Conservation (phyloP, 2,888 invertebrate species). For the Agriopis marginaria region DNA sequence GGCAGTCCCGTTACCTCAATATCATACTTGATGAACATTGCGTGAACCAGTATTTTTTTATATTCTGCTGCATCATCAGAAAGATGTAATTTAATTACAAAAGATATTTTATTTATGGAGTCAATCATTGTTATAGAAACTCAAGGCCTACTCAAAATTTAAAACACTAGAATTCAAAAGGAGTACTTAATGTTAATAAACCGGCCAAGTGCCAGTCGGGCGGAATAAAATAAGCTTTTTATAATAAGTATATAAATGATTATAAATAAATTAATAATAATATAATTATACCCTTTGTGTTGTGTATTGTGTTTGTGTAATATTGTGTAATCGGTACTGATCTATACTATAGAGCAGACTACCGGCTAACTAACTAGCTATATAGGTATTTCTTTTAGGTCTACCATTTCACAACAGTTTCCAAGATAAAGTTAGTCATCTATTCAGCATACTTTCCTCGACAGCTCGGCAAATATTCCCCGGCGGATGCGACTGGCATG, state of each 20-base stretch:
- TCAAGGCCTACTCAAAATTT: too few species aligned
- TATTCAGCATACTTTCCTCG: slow-evolving; percentile 14
- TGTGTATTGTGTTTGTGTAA: too few species aligned
- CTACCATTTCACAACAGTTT: not conserved
- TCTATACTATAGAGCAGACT: not conserved
- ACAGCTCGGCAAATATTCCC: not conserved
- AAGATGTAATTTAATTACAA: too few species aligned
- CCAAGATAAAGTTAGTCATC: slow-evolving; percentile 19
- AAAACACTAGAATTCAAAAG: too few species aligned
- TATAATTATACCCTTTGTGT: too few species aligned
- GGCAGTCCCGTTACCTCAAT: slow-evolving; percentile 3
- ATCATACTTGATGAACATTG: not conserved
- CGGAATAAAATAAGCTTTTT: too few species aligned
- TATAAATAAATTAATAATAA: too few species aligned
- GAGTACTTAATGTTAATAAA: too few species aligned
- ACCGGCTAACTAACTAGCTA: not conserved
- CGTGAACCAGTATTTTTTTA: not conserved
- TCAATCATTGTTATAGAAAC: too few species aligned
- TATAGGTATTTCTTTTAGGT: not conserved
- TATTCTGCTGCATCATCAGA: not conserved
- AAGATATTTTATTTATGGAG: not conserved
- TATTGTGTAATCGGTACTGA: too few species aligned
- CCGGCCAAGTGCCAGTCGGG: too few species aligned
- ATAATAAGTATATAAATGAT: too few species aligned
- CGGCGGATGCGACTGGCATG: slow-evolving; percentile 13